These are phyloP conservation scores for Apostichopus californicus DNA, from an alignment of 35 echinoderm and acorn worm genomes.

Conservation along the genomic window DNA sequence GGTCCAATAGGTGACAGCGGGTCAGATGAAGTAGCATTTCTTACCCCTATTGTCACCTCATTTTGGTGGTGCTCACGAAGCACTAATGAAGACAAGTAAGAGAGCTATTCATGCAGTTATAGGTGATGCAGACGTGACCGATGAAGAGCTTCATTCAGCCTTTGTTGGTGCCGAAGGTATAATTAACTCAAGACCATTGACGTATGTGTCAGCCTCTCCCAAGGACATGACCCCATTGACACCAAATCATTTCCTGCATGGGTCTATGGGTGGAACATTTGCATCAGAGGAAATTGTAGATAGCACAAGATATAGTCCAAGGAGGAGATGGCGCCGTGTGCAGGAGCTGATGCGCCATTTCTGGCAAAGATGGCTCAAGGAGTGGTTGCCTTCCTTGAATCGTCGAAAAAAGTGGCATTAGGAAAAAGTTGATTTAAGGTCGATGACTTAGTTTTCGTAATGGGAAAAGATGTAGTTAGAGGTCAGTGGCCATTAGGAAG, in stretches of 20 bases:
- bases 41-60: conserved; percentile 11
- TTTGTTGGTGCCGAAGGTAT: too few species aligned
- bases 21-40: conserved; percentile 41
- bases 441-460: conserved; percentile 53
- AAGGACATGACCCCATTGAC: conserved; percentile 45
- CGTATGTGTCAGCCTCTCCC: neutral
- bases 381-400: conserved; percentile 23
- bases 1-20: conserved; percentile 21
- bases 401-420: conserved; percentile 25
- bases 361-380: conserved; percentile 45
- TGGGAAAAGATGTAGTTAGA: neutral
- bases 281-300: conserved; percentile 43
- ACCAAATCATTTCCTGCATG: conserved; percentile 58
- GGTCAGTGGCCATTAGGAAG: conserved; percentile 43
- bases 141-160: neutral
- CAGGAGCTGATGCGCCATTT: conserved; percentile 55
- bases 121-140: conserved; percentile 21
- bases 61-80: conserved; percentile 34
- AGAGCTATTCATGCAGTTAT: neutral
- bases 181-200: too few species aligned
- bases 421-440: neutral
- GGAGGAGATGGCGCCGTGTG: conserved; percentile 36
- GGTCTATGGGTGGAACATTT: conserved; percentile 16
- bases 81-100: conserved; percentile 5
- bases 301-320: conserved; percentile 1